A percentile compares a stretch with the other conserved stretches of the same genome.
Evolutionary conservation across 2,113 vertebrate genomes (phyloP).

Genomic region (Nettapus auritus): DNA sequence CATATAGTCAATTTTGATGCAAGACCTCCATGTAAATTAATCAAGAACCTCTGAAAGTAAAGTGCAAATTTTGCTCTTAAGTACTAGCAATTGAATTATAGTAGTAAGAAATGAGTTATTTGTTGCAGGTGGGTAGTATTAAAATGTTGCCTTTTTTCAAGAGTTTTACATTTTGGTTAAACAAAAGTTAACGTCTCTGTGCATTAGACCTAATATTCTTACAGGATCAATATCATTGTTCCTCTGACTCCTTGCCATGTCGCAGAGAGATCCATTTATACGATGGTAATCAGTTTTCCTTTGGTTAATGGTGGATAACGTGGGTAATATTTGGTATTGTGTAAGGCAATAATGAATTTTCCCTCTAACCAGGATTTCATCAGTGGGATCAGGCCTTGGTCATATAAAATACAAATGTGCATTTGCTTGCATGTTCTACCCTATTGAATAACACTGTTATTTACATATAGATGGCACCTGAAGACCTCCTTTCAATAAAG

Average conservation of each 20-base stretch:
- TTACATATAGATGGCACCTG: not conserved
- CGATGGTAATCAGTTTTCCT: constrained; percentile 23
- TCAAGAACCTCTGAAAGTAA: not conserved
- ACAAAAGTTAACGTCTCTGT: constrained; percentile 10
- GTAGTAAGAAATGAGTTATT: constrained; percentile 16
- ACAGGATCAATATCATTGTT: not conserved
- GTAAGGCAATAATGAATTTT: not conserved
- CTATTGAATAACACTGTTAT: accelerated
- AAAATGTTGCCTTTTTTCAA: constrained; percentile 13
- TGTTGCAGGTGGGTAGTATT: constrained; percentile 13
- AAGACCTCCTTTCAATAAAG: not conserved
- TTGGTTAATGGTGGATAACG: not conserved
- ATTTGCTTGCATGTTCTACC: not conserved
- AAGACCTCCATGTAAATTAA: not conserved
- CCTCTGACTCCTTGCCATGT: not conserved
- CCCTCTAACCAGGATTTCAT: not conserved
- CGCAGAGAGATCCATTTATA: constrained; percentile 10
- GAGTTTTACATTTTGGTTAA: constrained; percentile 48
- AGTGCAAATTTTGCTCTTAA: not conserved
- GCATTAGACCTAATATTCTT: not conserved
- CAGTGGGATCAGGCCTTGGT: not conserved
- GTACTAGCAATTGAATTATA: not conserved
- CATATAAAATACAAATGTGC: not conserved
- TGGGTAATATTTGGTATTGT: not conserved
- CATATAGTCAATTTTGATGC: not conserved